Evolutionary conservation across 2,113 vertebrate species (phyloP), one percentile per base, ranked within the genome.

Genomic region (Nansenia antarctica): DNA sequence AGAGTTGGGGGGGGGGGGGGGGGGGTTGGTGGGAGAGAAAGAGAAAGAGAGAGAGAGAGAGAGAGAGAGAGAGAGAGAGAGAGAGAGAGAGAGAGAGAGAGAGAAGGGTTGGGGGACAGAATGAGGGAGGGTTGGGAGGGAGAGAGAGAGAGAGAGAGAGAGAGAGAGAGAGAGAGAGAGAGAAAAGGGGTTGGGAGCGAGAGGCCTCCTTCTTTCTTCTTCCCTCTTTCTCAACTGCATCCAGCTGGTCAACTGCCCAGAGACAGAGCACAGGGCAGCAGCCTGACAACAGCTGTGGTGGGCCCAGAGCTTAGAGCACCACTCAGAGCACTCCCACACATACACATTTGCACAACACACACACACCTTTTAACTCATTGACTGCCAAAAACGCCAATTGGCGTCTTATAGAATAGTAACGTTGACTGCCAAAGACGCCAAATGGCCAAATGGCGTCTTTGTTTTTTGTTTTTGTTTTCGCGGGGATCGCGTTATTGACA

Each of bases 161-260:
- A 68, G 26, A 58, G 35, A 58, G 65, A 59, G 26, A 59, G 35
- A 45, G 35, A 59, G 29, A 69, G 29, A 49, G 11, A 69, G 29
- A 61, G 37, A n/a, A n/a, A n/a, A n/a, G n/a, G n/a, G n/a, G n/a
- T n/a, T n/a, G n/a, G n/a, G n/a, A n/a, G n/a, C n/a, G n/a, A 49
- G 12, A 1, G 55, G 31, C 22, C 27, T 7, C 37, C 3, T 11
- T 24, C 26, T 5, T 18, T 8, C 15, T 24, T 63, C 18, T 14
- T 27, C 20, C 55, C 18, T 62, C 57, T 52, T 29, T 57, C 15
- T 32, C 29, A 24, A 72, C 78, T 66, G 68, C 64, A 57, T 81
- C 79, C 67, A 76, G 70, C 80, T 87, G 84, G 85, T 75, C 18
- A 9, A 55, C 15, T 57, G 78, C 83, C 76, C 52, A 72, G 72